A percentile compares a stretch with the other conserved stretches of the same genome.
Evolutionary conservation across 2,113 vertebrate species (phyloP).

Genomic region (Canis aureus): DNA sequence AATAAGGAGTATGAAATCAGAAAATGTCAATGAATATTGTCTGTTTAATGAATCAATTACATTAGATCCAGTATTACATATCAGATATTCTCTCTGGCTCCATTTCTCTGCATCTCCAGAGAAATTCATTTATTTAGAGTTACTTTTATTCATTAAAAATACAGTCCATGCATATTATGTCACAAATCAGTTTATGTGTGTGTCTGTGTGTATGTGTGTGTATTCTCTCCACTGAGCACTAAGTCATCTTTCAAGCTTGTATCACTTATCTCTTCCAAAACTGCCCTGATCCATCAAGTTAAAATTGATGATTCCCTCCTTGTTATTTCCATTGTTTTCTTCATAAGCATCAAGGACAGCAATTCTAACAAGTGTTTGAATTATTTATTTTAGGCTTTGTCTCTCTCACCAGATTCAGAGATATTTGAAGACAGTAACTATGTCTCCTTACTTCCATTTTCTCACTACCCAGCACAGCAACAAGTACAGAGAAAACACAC

Average conservation of each 20-base stretch:
- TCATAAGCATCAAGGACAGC: not conserved
- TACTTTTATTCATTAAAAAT: constrained; percentile 7
- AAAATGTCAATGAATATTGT: constrained; percentile 5
- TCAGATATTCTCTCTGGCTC: not conserved
- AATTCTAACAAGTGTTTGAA: not conserved
- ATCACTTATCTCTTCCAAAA: not conserved
- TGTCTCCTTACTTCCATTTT: not conserved
- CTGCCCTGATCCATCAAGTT: not conserved
- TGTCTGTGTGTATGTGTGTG: not conserved
- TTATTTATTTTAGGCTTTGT: not conserved
- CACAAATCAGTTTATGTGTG: not conserved
- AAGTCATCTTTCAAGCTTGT: not conserved
- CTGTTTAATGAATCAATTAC: constrained; percentile 52
- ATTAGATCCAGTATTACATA: not conserved
- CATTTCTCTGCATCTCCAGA: not conserved
- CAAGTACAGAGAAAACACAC: not conserved
- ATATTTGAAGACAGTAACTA: not conserved
- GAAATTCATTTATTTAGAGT: constrained; percentile 13
- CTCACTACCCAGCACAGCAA: not conserved
- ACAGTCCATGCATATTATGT: not conserved
- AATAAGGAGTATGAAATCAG: constrained; percentile 79
- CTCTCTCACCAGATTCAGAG: not conserved
- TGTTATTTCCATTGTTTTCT: not conserved
- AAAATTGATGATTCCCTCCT: not conserved
- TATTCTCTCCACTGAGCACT: not conserved